Conservation (phyloP, 2,888 invertebrate species). For the Synergus laeviventris region DNA sequence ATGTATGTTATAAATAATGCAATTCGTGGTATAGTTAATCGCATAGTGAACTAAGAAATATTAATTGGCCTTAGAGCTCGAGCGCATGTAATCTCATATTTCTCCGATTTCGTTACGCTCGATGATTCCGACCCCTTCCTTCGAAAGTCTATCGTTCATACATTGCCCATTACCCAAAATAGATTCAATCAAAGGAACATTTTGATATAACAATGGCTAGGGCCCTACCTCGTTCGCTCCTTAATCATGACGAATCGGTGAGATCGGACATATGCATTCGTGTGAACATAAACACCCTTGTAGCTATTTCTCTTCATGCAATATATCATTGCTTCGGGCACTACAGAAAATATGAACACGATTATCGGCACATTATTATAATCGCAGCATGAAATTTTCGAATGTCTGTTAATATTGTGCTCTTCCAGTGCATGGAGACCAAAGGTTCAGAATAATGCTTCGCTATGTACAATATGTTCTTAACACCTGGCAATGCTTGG, state of each 20-base stretch:
- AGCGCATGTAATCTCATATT: constrained; percentile 46
- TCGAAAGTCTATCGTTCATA: constrained; percentile 60
- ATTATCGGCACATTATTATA: constrained; percentile 34
- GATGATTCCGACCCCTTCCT: constrained; percentile 42
- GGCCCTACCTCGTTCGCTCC: constrained; percentile 48
- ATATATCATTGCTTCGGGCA: constrained; percentile 44
- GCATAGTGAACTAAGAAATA: constrained; percentile 26
- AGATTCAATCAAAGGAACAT: constrained; percentile 65
- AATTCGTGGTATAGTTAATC: constrained; percentile 22
- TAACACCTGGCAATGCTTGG: no score
- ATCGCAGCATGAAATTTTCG: constrained; percentile 35
- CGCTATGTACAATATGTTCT: neutral
- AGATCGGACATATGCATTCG: constrained; percentile 67
- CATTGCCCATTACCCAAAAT: constrained; percentile 67
- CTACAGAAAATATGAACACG: constrained; percentile 17
- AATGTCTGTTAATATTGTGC: constrained; percentile 14
- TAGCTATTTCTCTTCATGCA: constrained; percentile 6
- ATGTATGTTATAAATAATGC: constrained; percentile 12
- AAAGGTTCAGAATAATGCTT: neutral
- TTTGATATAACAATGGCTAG: constrained; percentile 59
- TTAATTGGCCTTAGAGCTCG: constrained; percentile 29
- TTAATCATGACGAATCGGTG: constrained; percentile 70
- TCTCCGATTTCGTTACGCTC: constrained; percentile 48
- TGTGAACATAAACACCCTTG: constrained; percentile 65
- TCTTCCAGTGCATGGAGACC: constrained; percentile 2